Evolutionary conservation across 2,113 vertebrate genomes (phyloP).

Genomic region (Ophthalmolycus amberensis): DNA sequence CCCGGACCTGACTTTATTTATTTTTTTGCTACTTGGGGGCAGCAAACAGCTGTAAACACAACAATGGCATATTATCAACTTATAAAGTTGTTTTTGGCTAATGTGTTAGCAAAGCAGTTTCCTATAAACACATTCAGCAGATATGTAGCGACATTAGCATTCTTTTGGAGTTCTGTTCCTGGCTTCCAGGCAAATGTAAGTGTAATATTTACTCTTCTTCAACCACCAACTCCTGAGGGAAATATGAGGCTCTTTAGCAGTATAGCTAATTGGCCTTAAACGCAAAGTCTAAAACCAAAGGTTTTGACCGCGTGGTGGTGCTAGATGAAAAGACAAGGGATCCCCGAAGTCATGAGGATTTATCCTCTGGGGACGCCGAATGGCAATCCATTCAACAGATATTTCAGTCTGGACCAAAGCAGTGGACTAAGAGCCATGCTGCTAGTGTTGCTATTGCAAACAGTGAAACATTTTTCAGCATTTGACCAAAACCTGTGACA

Average conservation of each 20-base stretch:
- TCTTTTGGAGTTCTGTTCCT: neutral
- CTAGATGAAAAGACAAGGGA: neutral
- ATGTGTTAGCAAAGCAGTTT: conserved; percentile 4
- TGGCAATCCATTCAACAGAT: neutral
- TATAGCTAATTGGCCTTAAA: neutral
- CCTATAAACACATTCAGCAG: neutral
- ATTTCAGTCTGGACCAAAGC: neutral
- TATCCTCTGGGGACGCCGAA: neutral
- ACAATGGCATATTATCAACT: neutral
- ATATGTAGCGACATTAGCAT: neutral
- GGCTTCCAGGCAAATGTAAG: neutral
- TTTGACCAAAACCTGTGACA: neutral
- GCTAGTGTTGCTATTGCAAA: neutral
- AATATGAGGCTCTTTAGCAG: neutral
- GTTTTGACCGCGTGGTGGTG: neutral
- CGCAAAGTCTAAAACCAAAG: neutral
- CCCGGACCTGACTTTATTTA: neutral
- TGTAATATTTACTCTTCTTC: neutral
- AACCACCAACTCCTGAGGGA: no score
- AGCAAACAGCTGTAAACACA: neutral
- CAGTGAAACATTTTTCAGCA: neutral
- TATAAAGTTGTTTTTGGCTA: neutral
- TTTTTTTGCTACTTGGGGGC: neutral
- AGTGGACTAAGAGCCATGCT: neutral
- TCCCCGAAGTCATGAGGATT: neutral